These are phyloP conservation scores for Malacosoma neustria DNA, from an alignment of 2,888 invertebrate species.

Conservation along the genomic window DNA sequence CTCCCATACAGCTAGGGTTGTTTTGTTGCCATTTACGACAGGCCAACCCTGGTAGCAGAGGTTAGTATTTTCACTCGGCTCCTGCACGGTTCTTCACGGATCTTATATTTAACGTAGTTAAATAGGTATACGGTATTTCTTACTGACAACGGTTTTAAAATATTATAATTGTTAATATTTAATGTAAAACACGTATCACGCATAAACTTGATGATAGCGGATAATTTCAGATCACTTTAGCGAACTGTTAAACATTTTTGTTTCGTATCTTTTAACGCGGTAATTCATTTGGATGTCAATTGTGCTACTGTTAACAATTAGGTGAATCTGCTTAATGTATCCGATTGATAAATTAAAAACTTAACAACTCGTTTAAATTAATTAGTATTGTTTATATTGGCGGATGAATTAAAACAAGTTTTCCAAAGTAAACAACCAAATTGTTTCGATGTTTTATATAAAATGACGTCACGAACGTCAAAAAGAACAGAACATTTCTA, in stretches of 20 bases:
- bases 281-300: not conserved
- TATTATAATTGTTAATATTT: not conserved
- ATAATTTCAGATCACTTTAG: not conserved
- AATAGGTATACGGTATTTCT: no score
- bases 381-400: not conserved
- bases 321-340: not conserved
- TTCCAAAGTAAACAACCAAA: not conserved
- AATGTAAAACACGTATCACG: not conserved
- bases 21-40: no score
- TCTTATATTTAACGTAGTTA: no score
- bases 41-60: no score
- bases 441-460: no score
- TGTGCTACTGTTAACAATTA: not conserved
- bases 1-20: no score
- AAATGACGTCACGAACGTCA: no score
- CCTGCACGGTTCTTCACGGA: no score
- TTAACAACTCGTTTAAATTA: not conserved
- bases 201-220: not conserved
- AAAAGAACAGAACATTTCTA: no score
- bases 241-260: not conserved
- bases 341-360: not conserved
- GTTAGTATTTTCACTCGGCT: no score
- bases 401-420: not conserved
- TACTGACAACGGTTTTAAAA: no score
- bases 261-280: not conserved